Base-by-base conservation (phyloP, 2,797 vertebrate species). In the Silurus lanzhouensis region DNA sequence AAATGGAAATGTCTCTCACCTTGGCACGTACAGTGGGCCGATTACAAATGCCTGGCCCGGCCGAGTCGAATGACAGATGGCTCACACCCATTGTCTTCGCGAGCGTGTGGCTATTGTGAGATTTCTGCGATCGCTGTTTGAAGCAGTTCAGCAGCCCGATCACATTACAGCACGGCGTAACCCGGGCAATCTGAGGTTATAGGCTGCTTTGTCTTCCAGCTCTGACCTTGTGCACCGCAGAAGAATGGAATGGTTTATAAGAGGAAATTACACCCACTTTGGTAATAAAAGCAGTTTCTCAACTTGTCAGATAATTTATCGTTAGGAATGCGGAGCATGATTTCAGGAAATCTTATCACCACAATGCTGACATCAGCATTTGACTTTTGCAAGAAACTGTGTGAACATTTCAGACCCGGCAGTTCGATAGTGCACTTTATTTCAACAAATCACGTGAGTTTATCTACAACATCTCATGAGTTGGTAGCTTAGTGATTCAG, bases 1-100 rank as follows among this genome's bases (percentile, higher is more conserved):
- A 93, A 91, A 93, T 91, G 89, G 90, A 92, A 93, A 92, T 91
- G 77, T 81, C 64, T 82, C 82, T 90, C 84, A 86, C 86, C 89
- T 84, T 89, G 71, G 81, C 38, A 81, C 74, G 74, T 89, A 79
- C 81, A 85, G 74, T 66, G 72, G 61, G 89, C 89, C 86, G 84
- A 88, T 90, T 88, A 87, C 88, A 87, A 91, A 84, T 84, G 83
- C 83, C 84, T 78, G 88, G 86, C 86, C 70, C 8, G 86, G 82
- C 86, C 88, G 88, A 92, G 91, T 61, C 92, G 87, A 92, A 88
- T 90, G 38, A 84, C 91, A 86, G 87, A 87, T 81, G 82, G 89
- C 82, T 87, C 60, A 82, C 90, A 86, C 90, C 85, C 81, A 74
- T 84, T 78, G 48, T 75, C 14, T 72, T 61, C 81, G 60, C 31